Base-by-base conservation (phyloP, 1,140 invertebrate genomes). In the Drosophila oshimai region DNA sequence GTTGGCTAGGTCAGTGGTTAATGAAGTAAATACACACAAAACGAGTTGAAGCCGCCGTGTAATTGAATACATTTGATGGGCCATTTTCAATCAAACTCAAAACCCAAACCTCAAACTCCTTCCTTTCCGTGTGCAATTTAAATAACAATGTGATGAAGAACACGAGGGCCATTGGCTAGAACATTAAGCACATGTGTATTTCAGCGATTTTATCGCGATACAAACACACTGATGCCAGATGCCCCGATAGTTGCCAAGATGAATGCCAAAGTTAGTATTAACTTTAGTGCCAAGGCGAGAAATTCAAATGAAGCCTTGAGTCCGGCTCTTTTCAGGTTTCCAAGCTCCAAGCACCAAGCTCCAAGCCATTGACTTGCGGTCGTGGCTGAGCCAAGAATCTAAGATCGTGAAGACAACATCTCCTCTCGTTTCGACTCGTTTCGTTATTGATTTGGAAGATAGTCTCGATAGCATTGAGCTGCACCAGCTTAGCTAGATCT, bases 281-380 rank as follows among this genome's bases (percentile, higher is more conserved):
- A 81, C 83, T 87, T 87, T 87, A 87, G 81, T 87, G 81, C 83
- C 81, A 87, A 87, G 81, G 81, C 81, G 46, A 83, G 58, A 69
- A 86, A 81, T 77, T 81, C 61, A 86, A 88, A 88, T 65, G 45
- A 72, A 81, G 81, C 80, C 80, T 86, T 86, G 80, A 69, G 50
- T 60, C 44, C 46, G 45, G 46, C 50, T 58, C 45, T 68, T 73
- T 88, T 81, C 81, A 74, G 81, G 81, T 88, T 72, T 81, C 64
- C 61, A 60, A n/a, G n/a, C n/a, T n/a, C n/a, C n/a, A n/a, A n/a
- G n/a, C n/a, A n/a, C n/a, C n/a, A n/a, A n/a, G n/a, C n/a, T 81
- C 64, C 61, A 60, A 83, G 60, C 74, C 70, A 83, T 45, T 55
- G 67, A 71, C 54, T 84, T 87, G 81, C 46, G 80, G 75, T 76